These are phyloP conservation scores for Odobenus rosmarus DNA, from an alignment of 2,113 vertebrate species.

Conservation along the genomic window DNA sequence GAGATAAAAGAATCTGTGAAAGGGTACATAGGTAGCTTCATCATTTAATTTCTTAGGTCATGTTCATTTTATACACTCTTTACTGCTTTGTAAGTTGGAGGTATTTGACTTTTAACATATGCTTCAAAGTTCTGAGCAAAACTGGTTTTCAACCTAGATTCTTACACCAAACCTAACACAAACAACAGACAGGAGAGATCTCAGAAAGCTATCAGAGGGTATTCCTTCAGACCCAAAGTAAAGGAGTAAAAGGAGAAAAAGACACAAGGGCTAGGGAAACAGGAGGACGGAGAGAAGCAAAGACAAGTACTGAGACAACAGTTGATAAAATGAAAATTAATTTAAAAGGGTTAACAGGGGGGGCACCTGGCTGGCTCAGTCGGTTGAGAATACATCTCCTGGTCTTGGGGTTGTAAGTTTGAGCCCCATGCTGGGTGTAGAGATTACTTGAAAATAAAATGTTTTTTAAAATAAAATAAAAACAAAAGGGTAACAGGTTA, in stretches of 20 bases:
- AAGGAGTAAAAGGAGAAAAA: not conserved
- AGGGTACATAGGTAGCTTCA: not conserved
- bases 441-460: not conserved
- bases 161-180: not conserved
- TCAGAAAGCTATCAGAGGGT: not conserved
- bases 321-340: not conserved
- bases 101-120: not conserved
- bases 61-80: not conserved
- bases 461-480: not conserved
- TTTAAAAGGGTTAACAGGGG: not conserved
- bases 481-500: not conserved
- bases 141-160: constrained; percentile 16
- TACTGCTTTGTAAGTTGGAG: not conserved
- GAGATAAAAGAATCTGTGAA: not conserved
- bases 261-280: not conserved
- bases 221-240: not conserved
- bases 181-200: not conserved
- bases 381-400: not conserved
- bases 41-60: not conserved
- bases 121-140: constrained; percentile 47
- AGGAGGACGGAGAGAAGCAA: not conserved
- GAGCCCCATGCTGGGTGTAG: not conserved
- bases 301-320: not conserved
- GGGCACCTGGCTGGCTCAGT: not conserved
- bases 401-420: not conserved